phyloP scores from a whole-genome alignment of 1,140 invertebrate species.

The Vanessa atalanta region DNA sequence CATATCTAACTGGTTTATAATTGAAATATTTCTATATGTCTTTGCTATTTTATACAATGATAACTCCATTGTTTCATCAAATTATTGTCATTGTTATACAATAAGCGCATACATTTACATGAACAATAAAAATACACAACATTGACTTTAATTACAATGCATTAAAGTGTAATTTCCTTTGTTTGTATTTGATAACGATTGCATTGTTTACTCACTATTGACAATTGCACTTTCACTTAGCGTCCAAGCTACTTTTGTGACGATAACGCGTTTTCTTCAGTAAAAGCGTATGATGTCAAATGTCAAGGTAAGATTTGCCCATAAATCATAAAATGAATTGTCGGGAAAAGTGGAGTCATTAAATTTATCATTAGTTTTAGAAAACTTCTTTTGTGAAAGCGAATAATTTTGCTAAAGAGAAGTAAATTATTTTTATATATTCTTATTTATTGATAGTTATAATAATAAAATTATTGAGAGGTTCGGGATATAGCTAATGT shows the following conservation, averaged over 20 bases:
- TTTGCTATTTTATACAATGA: no score
- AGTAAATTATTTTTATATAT: no score
- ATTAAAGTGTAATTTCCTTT: conserved; percentile 6
- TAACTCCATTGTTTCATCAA: background rate
- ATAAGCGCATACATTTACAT: background rate
- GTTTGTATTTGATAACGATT: background rate
- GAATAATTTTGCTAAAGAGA: background rate
- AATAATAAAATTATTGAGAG: no score
- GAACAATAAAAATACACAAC: background rate
- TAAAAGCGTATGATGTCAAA: conserved; percentile 26
- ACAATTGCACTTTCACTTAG: conserved; percentile 12
- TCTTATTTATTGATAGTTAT: no score
- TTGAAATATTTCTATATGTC: no score
- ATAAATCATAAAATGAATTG: conserved; percentile 15
- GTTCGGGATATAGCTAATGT: no score
- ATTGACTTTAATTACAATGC: background rate
- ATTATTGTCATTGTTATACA: conserved; percentile 1
- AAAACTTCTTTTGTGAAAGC: background rate
- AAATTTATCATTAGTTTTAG: conserved; percentile 1
- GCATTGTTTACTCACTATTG: conserved; percentile 19
- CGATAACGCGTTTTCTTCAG: conserved; percentile 12
- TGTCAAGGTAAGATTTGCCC: conserved; percentile 9
- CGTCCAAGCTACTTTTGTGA: conserved; percentile 3
- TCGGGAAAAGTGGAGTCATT: conserved; percentile 3
- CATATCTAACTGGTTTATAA: no score